Evolutionary conservation across 2,888 invertebrate genomes (phyloP).

Genomic region (Muscina levida): DNA sequence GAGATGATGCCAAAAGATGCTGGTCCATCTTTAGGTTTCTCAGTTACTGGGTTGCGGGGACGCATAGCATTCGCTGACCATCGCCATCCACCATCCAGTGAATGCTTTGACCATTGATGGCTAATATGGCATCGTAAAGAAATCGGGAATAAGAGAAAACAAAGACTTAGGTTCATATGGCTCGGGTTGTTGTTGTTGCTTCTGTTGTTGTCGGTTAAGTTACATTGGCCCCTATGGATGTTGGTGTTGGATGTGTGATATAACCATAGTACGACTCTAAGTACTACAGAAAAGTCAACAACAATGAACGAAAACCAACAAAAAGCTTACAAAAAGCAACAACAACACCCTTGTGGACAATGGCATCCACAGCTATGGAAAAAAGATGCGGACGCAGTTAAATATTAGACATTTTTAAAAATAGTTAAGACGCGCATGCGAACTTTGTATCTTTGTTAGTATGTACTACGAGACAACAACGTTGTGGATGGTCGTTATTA

Average conservation of each 20-base stretch:
- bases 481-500: constrained; percentile 1
- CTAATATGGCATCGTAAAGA: not conserved
- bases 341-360: constrained; percentile 36
- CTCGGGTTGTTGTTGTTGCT: not conserved
- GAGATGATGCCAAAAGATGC: not conserved
- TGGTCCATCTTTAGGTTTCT: not conserved
- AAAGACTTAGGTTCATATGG: no score
- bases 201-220: not conserved
- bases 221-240: constrained; percentile 40
- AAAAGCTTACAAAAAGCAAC: constrained; percentile 24
- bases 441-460: constrained; percentile 32
- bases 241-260: constrained; percentile 50
- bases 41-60: constrained; percentile 31
- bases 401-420: constrained; percentile 20
- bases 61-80: constrained; percentile 11
- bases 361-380: not conserved
- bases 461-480: not conserved
- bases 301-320: constrained; percentile 31
- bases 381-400: constrained; percentile 42
- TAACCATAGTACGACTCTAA: constrained; percentile 52
- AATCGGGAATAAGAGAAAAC: not conserved
- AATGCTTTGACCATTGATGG: constrained; percentile 2
- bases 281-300: constrained; percentile 37
- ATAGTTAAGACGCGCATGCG: constrained; percentile 42
- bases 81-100: not conserved